Evolutionary conservation across 2,113 vertebrate species (phyloP), one percentile per base, ranked within the genome.

Genomic region (Galbula dea): DNA sequence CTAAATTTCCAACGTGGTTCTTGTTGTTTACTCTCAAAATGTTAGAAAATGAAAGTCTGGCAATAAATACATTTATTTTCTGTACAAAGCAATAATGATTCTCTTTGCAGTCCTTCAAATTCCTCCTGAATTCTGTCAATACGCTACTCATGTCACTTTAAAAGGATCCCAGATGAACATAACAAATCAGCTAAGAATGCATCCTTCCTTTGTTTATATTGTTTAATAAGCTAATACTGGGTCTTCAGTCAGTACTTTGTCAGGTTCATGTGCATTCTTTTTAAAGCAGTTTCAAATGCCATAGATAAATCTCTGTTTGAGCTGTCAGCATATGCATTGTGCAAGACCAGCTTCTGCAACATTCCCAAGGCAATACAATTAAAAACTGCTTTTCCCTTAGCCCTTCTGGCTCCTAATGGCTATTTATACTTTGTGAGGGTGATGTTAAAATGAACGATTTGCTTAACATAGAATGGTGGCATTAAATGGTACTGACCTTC

Each of bases 261-360:
- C 91, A 95, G 85, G 90, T 94, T 94, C 79, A 67, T 84, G 62
- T 90, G 93, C 83, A 89, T 86, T 85, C 91, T 85, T 94, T 94
- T 86, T 76, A 92, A 92, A 88, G 88, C 46, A 13, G 22, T 81
- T 85, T 94, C 62, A 81, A 68, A 95, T 94, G 95, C 91, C 62
- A 30, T 51, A 95, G 96, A 97, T 97, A 94, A 96, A 97, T 96
- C 97, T 97, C 74, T 51, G 27, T 79, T 67, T 34, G 86, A 97
- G 69, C 92, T 97, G 93, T 96, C 94, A 96, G 82, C 13, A 23
- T 80, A 71, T 62, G 88, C 51, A 46, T 83, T 93, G 81, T 86
- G 51, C 71, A 86, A 93, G 90, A 95, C 72, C 19, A 61, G 86
- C 86, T 87, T 94, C 63, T 82, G 72, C 26, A 34, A 59, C 63